A percentile compares a stretch with the other conserved stretches of the same genome.
Conservation (phyloP, 2,888 invertebrate species). For the Lumbricus terrestris region DNA sequence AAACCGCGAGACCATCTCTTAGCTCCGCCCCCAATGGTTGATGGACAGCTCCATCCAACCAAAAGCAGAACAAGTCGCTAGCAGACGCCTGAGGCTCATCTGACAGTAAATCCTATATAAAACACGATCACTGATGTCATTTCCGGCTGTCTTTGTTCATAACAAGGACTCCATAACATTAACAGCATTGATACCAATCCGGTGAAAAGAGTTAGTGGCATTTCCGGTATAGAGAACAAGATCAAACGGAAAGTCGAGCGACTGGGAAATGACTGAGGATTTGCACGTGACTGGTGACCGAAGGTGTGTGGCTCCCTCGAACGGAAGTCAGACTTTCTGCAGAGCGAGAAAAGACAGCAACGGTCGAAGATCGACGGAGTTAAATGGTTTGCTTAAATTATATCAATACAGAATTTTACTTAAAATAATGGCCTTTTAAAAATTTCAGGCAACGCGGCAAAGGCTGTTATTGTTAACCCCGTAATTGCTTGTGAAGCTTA, state of each 20-base stretch:
- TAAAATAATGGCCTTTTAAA: too few relatives aligned
- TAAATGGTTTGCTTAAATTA: background rate
- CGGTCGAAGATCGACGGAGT: background rate
- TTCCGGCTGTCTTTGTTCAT: background rate
- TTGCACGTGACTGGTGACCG: background rate
- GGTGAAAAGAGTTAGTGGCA: background rate
- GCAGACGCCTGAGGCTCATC: background rate
- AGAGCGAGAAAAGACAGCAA: background rate
- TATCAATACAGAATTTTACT: too few relatives aligned
- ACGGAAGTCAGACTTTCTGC: background rate
- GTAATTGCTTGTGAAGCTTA: too few relatives aligned
- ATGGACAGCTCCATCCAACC: background rate
- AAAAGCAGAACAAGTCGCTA: background rate
- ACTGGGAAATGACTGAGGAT: background rate
- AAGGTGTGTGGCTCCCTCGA: background rate
- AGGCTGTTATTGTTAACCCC: too few relatives aligned
- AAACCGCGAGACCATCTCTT: background rate
- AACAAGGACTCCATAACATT: too few relatives aligned
- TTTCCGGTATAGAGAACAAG: background rate
- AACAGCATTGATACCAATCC: background rate
- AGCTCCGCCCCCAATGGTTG: background rate
- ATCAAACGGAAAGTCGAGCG: background rate
- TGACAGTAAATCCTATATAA: background rate
- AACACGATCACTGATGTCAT: background rate
- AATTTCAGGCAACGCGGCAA: too few relatives aligned